Evolutionary conservation across 2,797 vertebrate genomes (phyloP).

Genomic region (Buceros bicornis): DNA sequence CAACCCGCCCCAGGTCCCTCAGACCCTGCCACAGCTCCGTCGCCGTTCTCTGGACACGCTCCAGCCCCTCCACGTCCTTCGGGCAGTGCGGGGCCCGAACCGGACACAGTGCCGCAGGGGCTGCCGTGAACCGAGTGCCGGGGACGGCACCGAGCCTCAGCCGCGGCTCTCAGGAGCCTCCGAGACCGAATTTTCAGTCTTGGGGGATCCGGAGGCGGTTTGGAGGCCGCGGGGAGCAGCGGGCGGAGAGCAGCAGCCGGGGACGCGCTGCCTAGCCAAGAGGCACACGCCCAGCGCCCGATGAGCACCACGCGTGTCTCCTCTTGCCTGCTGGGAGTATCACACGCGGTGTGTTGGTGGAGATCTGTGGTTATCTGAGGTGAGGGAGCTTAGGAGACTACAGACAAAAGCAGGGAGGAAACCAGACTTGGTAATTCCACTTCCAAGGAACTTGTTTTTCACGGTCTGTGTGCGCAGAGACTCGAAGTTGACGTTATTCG

Average conservation of each 20-base stretch:
- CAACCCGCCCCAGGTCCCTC: no score
- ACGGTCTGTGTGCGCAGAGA: neutral
- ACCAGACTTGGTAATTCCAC: neutral
- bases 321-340: neutral
- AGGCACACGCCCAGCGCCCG: neutral
- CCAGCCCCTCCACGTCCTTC: neutral
- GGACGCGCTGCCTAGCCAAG: neutral
- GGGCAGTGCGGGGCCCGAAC: neutral
- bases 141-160: neutral
- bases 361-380: neutral
- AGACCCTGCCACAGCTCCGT: no score
- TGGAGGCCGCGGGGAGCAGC: accelerated
- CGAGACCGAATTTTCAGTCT: neutral
- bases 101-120: neutral
- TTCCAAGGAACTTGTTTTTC: conserved; percentile 55
- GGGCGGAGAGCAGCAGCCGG: neutral
- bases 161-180: neutral
- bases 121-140: neutral
- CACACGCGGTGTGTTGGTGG: neutral
- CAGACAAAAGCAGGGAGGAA: conserved; percentile 40
- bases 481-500: conserved; percentile 29
- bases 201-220: neutral
- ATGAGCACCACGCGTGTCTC: neutral
- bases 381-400: neutral
- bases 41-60: no score